A percentile compares a stretch with the other conserved stretches of the same genome.
Evolutionary conservation across 2,888 invertebrate genomes (phyloP).

Genomic region (Lumbricus terrestris): DNA sequence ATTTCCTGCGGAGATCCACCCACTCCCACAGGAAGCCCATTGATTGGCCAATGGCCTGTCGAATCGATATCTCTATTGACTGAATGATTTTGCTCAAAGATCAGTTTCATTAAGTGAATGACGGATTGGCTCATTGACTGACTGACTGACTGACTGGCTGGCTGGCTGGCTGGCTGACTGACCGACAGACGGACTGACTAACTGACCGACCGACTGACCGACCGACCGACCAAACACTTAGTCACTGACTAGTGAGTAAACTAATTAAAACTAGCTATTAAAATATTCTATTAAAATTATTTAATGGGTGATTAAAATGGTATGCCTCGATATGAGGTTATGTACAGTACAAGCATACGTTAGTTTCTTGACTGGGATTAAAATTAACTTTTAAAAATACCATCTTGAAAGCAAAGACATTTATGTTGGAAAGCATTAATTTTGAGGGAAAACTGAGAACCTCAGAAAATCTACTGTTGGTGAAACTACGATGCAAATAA

Average conservation of each 20-base stretch:
- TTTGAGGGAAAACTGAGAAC: too few relatives aligned
- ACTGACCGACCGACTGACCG: too few relatives aligned
- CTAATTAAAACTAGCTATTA: not conserved
- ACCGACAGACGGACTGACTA: too few relatives aligned
- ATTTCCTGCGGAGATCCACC: not conserved
- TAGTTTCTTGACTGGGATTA: not conserved
- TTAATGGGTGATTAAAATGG: not conserved
- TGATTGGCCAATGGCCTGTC: not conserved
- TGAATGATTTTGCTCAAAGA: not conserved
- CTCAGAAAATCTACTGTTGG: too few relatives aligned
- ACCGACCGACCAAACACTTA: not conserved
- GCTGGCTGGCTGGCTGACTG: too few relatives aligned
- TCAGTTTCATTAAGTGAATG: not conserved
- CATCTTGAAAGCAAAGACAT: not conserved
- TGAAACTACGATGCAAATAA: not conserved
- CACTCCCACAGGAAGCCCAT: not conserved
- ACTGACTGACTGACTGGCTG: not conserved
- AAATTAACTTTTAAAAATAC: too few relatives aligned
- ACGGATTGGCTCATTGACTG: not conserved
- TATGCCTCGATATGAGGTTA: not conserved
- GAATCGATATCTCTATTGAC: not conserved
- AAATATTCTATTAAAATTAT: too few relatives aligned
- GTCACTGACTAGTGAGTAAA: not conserved
- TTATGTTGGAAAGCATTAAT: too few relatives aligned
- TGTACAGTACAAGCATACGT: not conserved